Base-by-base conservation (phyloP, 37 sponge, comb jelly and placozoan species). In the Lycopodina hypogea region DNA sequence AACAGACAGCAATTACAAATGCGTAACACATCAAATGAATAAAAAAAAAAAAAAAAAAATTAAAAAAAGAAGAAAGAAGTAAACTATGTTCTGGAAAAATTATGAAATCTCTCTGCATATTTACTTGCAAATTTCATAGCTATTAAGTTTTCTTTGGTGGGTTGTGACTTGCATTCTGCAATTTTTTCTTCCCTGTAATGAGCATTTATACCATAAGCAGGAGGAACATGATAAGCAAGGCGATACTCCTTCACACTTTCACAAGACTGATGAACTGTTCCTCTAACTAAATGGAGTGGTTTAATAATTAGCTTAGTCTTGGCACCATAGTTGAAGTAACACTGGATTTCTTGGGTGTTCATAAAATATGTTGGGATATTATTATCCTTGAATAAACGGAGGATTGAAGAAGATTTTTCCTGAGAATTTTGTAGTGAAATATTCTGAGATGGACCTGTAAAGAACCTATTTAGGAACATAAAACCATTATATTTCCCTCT, bases 401-500 rank as follows among this genome's bases (percentile, higher is more conserved):
- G 34, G 35, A 34, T 8, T 67, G 19, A 35, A 11, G 39, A 15
- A 18, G 50, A 9, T 71, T 71, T 1, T 24, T 1, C 71, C 67
- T 26, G 60, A 26, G n/a, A 28, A 17, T 28, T 6, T 12, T 23
- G 12, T 28, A 53, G 4, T 28, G 60, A 17, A 17, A 17, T 59
- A 6, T 59, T 7, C 60, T 4, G 28, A 59, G n/a, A 12, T 67
- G 68, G 29, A 67, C 19, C 8, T 14, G 56, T 3, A 75, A 56
- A 75, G 40, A 75, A 29, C 17, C 59, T 26, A 30, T 75, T 75
- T 8, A 57, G 22, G 24, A 75, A 75, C 30, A 57, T 75, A 34
- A 18, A 75, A 75, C 34, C 32, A 7, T 6, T 14, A 53, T 37
- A 75, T 56, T 7, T 77, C 12, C 55, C 60, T 23, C 21, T 3